Percentiles rank a stretch among this genome's conserved stretches.
Conservation (phyloP, 2,797 vertebrate genomes). For the Chromis chromis region DNA sequence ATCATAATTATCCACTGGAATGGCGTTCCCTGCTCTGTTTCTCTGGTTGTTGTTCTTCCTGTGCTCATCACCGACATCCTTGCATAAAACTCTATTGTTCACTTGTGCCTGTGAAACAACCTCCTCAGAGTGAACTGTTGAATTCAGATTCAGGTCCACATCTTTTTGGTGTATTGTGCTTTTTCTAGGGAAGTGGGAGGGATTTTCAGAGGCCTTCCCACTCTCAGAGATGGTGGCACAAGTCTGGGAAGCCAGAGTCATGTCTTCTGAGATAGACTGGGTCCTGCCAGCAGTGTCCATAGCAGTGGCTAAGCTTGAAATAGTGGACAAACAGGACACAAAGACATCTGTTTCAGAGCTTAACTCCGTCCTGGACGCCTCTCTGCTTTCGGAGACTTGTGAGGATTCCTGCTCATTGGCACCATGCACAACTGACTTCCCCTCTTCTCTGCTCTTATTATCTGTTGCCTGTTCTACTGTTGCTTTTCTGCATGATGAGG, state of each 20-base stretch:
- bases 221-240: conserved; percentile 86
- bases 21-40: conserved; percentile 23
- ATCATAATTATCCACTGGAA: conserved; percentile 32
- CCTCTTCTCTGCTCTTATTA: conserved; percentile 40
- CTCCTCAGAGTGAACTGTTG: conserved; percentile 72
- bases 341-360: conserved; percentile 84
- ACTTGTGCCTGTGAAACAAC: conserved; percentile 81
- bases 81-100: conserved; percentile 55
- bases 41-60: conserved; percentile 60
- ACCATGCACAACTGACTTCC: conserved; percentile 8
- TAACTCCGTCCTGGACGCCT: conserved; percentile 69
- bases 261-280: conserved; percentile 85
- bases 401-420: conserved; percentile 59
- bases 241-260: conserved; percentile 81
- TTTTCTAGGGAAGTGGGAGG: conserved; percentile 62
- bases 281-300: conserved; percentile 68
- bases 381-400: conserved; percentile 53
- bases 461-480: conserved; percentile 22
- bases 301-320: conserved; percentile 75
- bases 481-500: conserved; percentile 18
- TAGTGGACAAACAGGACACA: conserved; percentile 82
- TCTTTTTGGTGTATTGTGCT: conserved; percentile 73
- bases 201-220: conserved; percentile 55
- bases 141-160: conserved; percentile 81
- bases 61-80: conserved; percentile 46